Evolutionary conservation across 2,113 vertebrate species (phyloP).

Genomic region (Apteryx mantelli): DNA sequence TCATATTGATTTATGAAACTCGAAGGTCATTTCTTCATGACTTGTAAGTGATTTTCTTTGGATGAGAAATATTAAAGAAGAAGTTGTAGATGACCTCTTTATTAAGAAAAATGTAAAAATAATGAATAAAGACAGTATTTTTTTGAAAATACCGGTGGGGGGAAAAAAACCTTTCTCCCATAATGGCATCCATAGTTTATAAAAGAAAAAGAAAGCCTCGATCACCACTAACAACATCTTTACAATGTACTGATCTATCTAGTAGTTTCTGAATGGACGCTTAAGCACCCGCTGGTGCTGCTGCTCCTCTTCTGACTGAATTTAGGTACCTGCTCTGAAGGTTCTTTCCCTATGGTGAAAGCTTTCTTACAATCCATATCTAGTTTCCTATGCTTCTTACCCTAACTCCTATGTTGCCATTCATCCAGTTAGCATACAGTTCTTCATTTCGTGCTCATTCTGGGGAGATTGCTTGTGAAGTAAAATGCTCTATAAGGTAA

Average conservation of each 20-base stretch:
- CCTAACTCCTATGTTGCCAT: neutral
- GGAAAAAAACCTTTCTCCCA: neutral
- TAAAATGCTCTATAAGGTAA: neutral
- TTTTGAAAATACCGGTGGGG: neutral
- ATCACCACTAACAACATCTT: neutral
- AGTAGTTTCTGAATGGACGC: neutral
- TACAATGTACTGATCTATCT: neutral
- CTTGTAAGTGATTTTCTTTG: constrained; percentile 17
- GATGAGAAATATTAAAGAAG: neutral
- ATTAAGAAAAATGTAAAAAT: constrained; percentile 9
- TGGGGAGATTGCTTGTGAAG: neutral
- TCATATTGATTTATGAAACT: constrained; percentile 67
- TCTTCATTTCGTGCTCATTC: neutral
- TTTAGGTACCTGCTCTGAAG: neutral
- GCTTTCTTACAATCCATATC: neutral
- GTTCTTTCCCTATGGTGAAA: too few species aligned
- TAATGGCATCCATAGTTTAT: neutral
- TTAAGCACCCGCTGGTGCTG: neutral
- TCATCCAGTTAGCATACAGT: neutral
- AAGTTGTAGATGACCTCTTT: neutral
- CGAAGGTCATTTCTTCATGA: constrained; percentile 20
- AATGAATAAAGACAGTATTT: neutral
- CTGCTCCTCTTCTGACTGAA: neutral
- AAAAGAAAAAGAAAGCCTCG: neutral
- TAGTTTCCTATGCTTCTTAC: neutral